Evolutionary conservation across 2,113 vertebrate genomes (phyloP).

Genomic region (Callipepla squamata): DNA sequence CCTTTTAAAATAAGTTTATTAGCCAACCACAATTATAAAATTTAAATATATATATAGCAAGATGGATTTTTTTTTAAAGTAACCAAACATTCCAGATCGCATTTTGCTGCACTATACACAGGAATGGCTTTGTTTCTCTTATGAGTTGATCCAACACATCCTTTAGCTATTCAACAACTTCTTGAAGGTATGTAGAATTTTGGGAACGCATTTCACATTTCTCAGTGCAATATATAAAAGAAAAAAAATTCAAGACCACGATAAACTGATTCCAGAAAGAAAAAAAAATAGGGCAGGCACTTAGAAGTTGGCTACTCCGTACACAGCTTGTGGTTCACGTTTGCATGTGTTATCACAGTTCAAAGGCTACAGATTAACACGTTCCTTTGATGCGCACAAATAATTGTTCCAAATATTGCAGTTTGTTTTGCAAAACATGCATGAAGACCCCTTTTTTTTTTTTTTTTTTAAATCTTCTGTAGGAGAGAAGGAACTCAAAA

Average conservation of each 20-base stretch:
- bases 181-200: slow-evolving; percentile 15
- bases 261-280: slow-evolving; percentile 5
- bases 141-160: neutral
- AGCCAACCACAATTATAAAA: slow-evolving; percentile 73
- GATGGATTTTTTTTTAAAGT: slow-evolving; percentile 43
- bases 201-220: slow-evolving; percentile 34
- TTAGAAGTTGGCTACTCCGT: slow-evolving; percentile 17
- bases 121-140: slow-evolving; percentile 65
- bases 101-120: slow-evolving; percentile 75
- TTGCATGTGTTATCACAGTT: slow-evolving; percentile 26
- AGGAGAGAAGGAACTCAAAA: slow-evolving; percentile 55
- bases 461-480: slow-evolving; percentile 24
- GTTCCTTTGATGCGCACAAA: slow-evolving; percentile 58
- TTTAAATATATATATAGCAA: slow-evolving; percentile 62
- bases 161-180: slow-evolving; percentile 43
- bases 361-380: slow-evolving; percentile 49
- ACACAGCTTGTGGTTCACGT: neutral
- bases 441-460: slow-evolving; percentile 19
- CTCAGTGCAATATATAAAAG: neutral
- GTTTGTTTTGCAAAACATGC: slow-evolving; percentile 55
- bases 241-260: slow-evolving; percentile 14
- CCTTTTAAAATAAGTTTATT: slow-evolving; percentile 75
- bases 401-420: slow-evolving; percentile 32
- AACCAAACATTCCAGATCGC: slow-evolving; percentile 33
- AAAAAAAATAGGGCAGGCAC: slow-evolving; percentile 21